Base-by-base conservation (phyloP, 2,113 vertebrate species). In the Cyanoderma ruficeps region DNA sequence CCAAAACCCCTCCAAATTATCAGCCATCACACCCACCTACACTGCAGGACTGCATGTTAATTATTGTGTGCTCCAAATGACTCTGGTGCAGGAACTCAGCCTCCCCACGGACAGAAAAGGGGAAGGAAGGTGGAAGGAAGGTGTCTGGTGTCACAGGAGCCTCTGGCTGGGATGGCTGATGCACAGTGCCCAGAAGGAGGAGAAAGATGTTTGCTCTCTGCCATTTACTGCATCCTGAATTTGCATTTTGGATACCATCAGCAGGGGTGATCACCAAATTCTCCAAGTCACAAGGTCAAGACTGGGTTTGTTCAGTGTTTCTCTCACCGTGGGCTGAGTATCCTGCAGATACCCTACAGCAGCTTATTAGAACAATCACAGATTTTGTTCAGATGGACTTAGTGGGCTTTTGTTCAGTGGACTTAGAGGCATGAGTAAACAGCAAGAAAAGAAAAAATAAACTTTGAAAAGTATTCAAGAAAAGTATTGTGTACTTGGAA, bases 391-490 rank as follows among this genome's bases (percentile, higher is more conserved):
- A 44, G 44, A 19, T n/a, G 35, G 42, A 22, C 70, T 63, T n/a
- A n/a, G n/a, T n/a, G n/a, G n/a, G n/a, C n/a, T n/a, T n/a, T n/a
- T n/a, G n/a, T n/a, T n/a, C n/a, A n/a, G n/a, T n/a, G n/a, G n/a
- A n/a, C n/a, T n/a, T 42, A 53, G 10, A 30, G 7, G 15, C 4
- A 61, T 30, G 37, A 79, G 53, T 33, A 55, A 84, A 71, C 35
- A 63, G 42, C 5, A 69, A 56, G 37, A 69, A 65, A 70, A 69
- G 11, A n/a, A 88, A 69, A 42, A 42, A 75, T 37, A 75, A 81
- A 89, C 52, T 83, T 77, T 27, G 53, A 57, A 42, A 97, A 94
- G 41, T 83, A 55, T 72, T 89, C n/a, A 35, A 82, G 11, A 11
- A 35, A 92, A 92, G 47, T 55, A 64, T 17, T 75, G 33, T 31